phyloP scores from a whole-genome alignment of 2,113 vertebrate genomes.

The Thinocorus orbignyianus region DNA sequence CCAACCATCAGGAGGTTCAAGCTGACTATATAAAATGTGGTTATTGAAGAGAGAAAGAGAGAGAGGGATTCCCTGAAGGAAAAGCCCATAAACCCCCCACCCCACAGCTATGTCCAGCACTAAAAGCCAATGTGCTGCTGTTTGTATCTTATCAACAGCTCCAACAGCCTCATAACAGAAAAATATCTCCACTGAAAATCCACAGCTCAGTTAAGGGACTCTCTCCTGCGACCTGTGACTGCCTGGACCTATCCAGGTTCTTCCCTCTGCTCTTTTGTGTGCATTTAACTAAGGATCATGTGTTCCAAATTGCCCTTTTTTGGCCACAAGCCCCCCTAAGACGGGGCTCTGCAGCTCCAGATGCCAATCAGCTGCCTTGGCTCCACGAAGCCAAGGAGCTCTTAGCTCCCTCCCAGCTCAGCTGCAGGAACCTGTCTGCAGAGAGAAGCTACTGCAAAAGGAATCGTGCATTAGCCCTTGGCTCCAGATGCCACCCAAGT shows the following conservation, averaged over 20 bases:
- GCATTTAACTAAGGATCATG: neutral
- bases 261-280: neutral
- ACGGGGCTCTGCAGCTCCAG: conserved; percentile 15
- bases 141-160: neutral
- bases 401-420: conserved; percentile 30
- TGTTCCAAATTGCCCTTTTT: conserved; percentile 7
- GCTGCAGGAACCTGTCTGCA: neutral
- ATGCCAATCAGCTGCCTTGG: conserved; percentile 30
- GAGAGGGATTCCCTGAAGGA: neutral
- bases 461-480: neutral
- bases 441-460: neutral
- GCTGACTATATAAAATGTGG: neutral
- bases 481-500: neutral
- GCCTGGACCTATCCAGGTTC: neutral
- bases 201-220: neutral
- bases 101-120: neutral
- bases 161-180: neutral
- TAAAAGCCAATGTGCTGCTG: neutral
- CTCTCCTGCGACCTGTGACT: neutral
- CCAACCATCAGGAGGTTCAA: neutral
- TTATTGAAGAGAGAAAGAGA: neutral
- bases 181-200: neutral
- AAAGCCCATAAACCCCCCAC: neutral
- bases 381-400: conserved; percentile 4
- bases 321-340: conserved; percentile 1